Conservation (phyloP, 1,140 invertebrate genomes). For the Bombus sylvicola region DNA sequence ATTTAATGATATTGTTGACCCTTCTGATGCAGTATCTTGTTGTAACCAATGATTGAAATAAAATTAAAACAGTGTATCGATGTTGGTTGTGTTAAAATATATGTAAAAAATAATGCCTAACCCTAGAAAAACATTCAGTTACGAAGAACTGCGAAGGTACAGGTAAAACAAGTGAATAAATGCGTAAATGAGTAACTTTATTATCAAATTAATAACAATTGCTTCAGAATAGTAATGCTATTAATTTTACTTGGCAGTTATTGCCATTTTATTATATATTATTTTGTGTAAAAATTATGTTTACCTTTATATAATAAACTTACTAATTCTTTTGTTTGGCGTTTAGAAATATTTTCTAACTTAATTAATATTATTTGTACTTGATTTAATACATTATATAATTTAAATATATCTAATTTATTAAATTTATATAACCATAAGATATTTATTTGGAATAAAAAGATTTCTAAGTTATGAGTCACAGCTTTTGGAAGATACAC, state of each 20-base stretch:
- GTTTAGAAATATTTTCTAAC: slow-evolving; percentile 54
- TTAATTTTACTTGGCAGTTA: slow-evolving; percentile 49
- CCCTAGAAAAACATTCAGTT: neutral
- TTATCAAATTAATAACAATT: slow-evolving; percentile 68
- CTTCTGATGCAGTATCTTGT: slow-evolving; percentile 80
- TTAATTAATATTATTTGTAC: slow-evolving; percentile 72
- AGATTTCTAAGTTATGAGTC: slow-evolving; percentile 56
- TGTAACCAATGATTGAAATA: slow-evolving; percentile 79
- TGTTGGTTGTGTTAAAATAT: slow-evolving; percentile 26
- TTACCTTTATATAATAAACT: slow-evolving; percentile 32
- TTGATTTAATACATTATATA: slow-evolving; percentile 64
- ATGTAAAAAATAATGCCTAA: slow-evolving; percentile 2
- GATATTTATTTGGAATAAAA: slow-evolving; percentile 58
- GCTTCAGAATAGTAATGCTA: slow-evolving; percentile 50
- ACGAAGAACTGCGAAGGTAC: neutral
- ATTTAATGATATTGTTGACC: slow-evolving; percentile 82
- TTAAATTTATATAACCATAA: slow-evolving; percentile 40
- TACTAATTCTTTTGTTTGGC: slow-evolving; percentile 48
- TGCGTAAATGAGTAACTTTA: slow-evolving; percentile 66
- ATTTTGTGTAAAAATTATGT: slow-evolving; percentile 49
- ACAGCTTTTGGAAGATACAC: slow-evolving; percentile 57
- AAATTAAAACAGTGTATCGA: slow-evolving; percentile 77
- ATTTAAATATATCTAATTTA: slow-evolving; percentile 47
- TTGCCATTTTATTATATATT: slow-evolving; percentile 41
- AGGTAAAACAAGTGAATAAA: slow-evolving; percentile 37